A percentile compares a stretch with the other conserved stretches of the same genome.
phyloP scores from a whole-genome alignment of 2,113 vertebrate species.

The Festucalex cinctus region DNA sequence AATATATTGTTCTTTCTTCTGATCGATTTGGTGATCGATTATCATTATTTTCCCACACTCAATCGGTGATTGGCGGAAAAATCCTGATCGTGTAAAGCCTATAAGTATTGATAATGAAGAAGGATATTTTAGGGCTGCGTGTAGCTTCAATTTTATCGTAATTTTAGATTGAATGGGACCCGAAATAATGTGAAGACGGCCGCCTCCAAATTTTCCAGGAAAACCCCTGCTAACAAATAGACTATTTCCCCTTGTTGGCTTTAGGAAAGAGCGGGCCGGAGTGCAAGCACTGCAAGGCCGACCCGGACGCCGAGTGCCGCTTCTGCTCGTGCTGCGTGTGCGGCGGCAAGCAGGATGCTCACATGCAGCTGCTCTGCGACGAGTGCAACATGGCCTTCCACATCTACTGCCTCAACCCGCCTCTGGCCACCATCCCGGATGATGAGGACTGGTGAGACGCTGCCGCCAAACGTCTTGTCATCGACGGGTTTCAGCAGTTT shows the following conservation, averaged over 20 bases:
- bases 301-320: constrained; percentile 88
- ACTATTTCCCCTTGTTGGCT: constrained; percentile 11
- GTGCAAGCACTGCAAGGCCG: constrained; percentile 95
- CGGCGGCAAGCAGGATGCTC: constrained; percentile 94
- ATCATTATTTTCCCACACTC: too few species aligned
- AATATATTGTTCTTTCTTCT: too few species aligned
- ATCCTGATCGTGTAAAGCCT: too few species aligned
- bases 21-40: too few species aligned
- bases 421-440: constrained; percentile 91
- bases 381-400: constrained; percentile 99
- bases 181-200: background rate
- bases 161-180: background rate
- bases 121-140: background rate
- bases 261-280: constrained; percentile 95
- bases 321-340: constrained; percentile 96
- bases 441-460: constrained; percentile 93
- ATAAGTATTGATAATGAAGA: background rate
- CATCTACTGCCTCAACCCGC: constrained; percentile 95
- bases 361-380: constrained; percentile 96
- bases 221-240: background rate
- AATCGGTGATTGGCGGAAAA: too few species aligned
- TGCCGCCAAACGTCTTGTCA: background rate
- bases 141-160: background rate
- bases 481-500: background rate
- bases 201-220: background rate